Base-by-base conservation (phyloP, 2,797 vertebrate species). In the Otolemur crassicaudatus region DNA sequence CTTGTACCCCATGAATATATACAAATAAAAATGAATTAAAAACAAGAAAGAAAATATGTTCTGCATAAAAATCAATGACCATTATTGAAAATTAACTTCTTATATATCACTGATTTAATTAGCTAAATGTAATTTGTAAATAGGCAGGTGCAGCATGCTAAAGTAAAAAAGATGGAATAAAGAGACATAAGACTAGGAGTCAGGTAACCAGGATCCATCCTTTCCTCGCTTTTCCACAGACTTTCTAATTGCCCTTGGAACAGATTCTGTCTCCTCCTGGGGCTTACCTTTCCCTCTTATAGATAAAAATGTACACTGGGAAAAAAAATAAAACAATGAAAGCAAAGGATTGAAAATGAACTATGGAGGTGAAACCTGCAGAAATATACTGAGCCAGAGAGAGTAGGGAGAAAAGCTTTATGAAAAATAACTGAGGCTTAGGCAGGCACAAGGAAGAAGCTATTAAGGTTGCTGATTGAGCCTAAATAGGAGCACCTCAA, bases 41-140 rank as follows among this genome's bases (percentile, higher is more conserved):
- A 63, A 63, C 27, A 27, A 29, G 29, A 63, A 63, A 31, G 29
- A 27, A 65, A 65, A 65, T 61, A 70, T 87, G 25, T 89, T 81
- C 87, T 80, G 79, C 31, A 25, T 65, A 83, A 95, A 91, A 95
- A 88, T 81, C 58, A 65, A 25, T 79, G 34, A 67, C 7, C n/a
- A 49, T 61, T 85, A 46, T 87, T 83, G 31, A 92, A 92, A 63
- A 63, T 91, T 79, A 70, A 75, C 63, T 91, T n/a, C 46, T 80
- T 84, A 63, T 25, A 22, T 43, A 13, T 29, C 49, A 72, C 20
- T 77, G 14, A 88, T 75, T 76, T 85, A 88, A 67, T 88, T 76
- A 73, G 5, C 8, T 73, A 61, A 91, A 53, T 27, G 23, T 53
- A 23, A 85, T 69, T 91, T 90, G 29, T 69, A 61, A 87, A 37